Conservation (phyloP, 2,888 invertebrate species). For the Agriopis leucophaearia region DNA sequence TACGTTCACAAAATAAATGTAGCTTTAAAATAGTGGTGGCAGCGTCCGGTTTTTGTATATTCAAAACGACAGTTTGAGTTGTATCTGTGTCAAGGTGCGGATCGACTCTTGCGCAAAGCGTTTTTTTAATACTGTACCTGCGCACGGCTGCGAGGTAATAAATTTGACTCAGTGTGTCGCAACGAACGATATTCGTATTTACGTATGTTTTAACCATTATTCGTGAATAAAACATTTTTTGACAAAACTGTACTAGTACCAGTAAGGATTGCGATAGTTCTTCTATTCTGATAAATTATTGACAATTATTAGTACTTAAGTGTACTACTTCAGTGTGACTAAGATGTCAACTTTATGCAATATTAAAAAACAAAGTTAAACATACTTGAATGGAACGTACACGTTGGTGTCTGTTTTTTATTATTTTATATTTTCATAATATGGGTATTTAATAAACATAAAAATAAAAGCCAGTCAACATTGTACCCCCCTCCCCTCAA, state of each 20-base stretch:
- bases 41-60: conserved; percentile 86
- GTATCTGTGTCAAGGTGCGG: conserved; percentile 85
- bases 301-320: no score
- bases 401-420: background rate
- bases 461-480: conserved; percentile 67
- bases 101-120: conserved; percentile 84
- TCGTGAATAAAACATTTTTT: conserved; percentile 16
- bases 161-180: conserved; percentile 84
- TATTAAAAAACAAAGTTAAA: no score
- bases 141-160: conserved; percentile 85
- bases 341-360: no score
- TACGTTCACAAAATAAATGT: conserved; percentile 43
- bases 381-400: no score
- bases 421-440: background rate
- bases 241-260: background rate
- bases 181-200: conserved; percentile 78
- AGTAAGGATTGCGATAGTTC: background rate
- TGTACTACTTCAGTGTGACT: no score
- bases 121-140: conserved; percentile 83
- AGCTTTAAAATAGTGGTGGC: conserved; percentile 72
- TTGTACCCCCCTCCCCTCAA: conserved; percentile 68
- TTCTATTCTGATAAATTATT: background rate
- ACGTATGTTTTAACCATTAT: conserved; percentile 63
- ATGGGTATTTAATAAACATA: conserved; percentile 13
- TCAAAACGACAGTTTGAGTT: conserved; percentile 84